phyloP scores from a whole-genome alignment of 1,140 invertebrate species.

The Aphelenchoides besseyi region DNA sequence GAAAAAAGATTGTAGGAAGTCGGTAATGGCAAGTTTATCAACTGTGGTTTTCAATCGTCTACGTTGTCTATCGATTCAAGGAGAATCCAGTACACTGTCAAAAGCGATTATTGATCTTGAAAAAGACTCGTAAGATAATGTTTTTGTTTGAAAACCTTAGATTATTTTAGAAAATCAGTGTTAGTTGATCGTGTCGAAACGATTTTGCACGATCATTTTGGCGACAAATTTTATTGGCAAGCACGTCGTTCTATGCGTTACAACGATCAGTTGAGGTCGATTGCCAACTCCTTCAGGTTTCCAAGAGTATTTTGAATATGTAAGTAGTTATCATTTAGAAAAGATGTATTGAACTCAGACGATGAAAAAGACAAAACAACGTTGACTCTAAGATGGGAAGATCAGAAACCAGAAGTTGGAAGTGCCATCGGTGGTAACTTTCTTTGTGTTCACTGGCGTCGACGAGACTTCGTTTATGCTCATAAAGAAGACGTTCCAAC shows the following conservation, averaged over 20 bases:
- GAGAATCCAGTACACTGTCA: constrained; percentile 71
- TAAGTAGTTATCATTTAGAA: constrained; percentile 26
- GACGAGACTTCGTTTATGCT: constrained; percentile 76
- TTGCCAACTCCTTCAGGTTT: constrained; percentile 73
- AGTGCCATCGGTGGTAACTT: constrained; percentile 73
- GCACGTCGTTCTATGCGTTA: constrained; percentile 83
- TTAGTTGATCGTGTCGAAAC: constrained; percentile 84
- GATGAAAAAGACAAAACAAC: constrained; percentile 70
- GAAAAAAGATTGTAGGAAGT: constrained; percentile 6
- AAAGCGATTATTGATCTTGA: constrained; percentile 44
- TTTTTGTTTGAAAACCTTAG: constrained; percentile 14
- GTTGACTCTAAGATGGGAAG: constrained; percentile 69
- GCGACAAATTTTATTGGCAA: constrained; percentile 77
- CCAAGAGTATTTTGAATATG: too few species aligned
- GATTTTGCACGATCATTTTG: constrained; percentile 80
- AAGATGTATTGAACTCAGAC: constrained; percentile 70
- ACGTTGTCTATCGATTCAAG: constrained; percentile 78
- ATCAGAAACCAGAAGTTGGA: constrained; percentile 65
- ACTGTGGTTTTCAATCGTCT: constrained; percentile 1
- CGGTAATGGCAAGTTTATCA: neutral
- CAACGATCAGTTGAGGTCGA: constrained; percentile 70
- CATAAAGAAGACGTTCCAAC: constrained; percentile 72
- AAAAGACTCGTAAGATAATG: constrained; percentile 18
- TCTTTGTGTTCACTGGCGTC: constrained; percentile 76
- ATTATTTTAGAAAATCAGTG: constrained; percentile 67